Base-by-base conservation (phyloP, 1,140 invertebrate genomes). In the Thalassaphorura encarpata region DNA sequence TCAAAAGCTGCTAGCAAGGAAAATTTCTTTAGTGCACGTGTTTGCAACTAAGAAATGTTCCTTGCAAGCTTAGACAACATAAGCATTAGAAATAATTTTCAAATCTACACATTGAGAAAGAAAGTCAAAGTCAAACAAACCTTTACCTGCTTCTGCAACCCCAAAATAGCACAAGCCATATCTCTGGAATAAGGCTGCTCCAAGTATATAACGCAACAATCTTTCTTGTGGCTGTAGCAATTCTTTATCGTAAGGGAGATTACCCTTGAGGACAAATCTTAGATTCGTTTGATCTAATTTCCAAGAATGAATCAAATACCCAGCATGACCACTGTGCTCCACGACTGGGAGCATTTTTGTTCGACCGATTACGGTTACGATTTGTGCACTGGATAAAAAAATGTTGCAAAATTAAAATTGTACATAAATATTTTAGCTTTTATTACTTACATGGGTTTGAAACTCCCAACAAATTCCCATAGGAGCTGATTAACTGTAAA, bases 121-220 rank as follows among this genome's bases (percentile, higher is more conserved):
- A 39, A 23, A 21, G 16, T 36, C 49, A 51, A 51, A 27, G 8
- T 43, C 31, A 29, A 4, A 29, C 27, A 5, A 40, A 23, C 64
- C 56, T n/a, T n/a, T 64, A 83, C 82, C 73, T 86, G 88, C 73
- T 92, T 94, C 67, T 92, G 91, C 11, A 97, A 72, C 40, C 89
- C 88, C 19, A 97, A 74, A 87, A 97, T 95, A 1, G 83, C 86
- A 59, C 87, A 94, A 52, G 96, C 89, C 86, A 96, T 94, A 66
- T 97, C 94, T 59, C 89, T 79, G 1, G 91, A 95, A 71, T 97
- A 97, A 0, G 91, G 90, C 70, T 97, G 93, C 67, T 93, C 86
- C 8, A 98, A n/a, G 71, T 16, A 97, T 89, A 72, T 96, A 94
- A 58, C 87, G 75, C 1, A 97, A 71, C 23, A 97, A 71, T 24